Conservation (phyloP, 2,797 vertebrate genomes). For the Danio tinwini region DNA sequence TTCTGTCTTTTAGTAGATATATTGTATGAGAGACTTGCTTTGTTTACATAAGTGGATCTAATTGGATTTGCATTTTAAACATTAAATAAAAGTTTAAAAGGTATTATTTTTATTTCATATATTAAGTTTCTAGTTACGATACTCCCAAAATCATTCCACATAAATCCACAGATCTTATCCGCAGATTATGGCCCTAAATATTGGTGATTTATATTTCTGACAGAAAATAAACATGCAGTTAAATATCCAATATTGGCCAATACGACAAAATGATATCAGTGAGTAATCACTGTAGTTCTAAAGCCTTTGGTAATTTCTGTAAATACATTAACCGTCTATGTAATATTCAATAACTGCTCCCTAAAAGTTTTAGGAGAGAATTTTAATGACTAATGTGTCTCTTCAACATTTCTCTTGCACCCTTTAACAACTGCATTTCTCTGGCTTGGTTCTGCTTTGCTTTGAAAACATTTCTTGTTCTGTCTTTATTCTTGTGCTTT, state of each 20-base stretch:
- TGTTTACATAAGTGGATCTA: no score
- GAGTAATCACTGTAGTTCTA: not conserved
- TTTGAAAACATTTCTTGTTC: slow-evolving; percentile 56
- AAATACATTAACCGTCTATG: not conserved
- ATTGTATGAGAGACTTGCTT: no score
- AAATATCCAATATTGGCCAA: not conserved
- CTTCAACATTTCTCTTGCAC: slow-evolving; percentile 1
- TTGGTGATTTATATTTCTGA: no score
- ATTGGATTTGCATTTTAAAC: no score
- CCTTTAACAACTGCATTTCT: not conserved
- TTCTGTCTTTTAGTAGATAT: no score
- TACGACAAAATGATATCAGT: not conserved
- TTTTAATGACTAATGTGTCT: not conserved
- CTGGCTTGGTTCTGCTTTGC: slow-evolving; percentile 18
- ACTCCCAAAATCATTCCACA: no score
- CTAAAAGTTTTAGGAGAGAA: not conserved
- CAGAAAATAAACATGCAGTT: not conserved
- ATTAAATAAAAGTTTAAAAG: no score
- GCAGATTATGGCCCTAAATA: no score
- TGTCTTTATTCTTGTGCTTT: slow-evolving; percentile 71
- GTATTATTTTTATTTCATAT: no score
- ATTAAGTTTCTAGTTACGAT: no score
- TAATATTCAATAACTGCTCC: not conserved
- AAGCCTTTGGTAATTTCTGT: not conserved
- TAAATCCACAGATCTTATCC: no score